Evolutionary conservation across 2,797 vertebrate species (phyloP), one percentile per base, ranked within the genome.

Genomic region (Anisognathus igniventris): DNA sequence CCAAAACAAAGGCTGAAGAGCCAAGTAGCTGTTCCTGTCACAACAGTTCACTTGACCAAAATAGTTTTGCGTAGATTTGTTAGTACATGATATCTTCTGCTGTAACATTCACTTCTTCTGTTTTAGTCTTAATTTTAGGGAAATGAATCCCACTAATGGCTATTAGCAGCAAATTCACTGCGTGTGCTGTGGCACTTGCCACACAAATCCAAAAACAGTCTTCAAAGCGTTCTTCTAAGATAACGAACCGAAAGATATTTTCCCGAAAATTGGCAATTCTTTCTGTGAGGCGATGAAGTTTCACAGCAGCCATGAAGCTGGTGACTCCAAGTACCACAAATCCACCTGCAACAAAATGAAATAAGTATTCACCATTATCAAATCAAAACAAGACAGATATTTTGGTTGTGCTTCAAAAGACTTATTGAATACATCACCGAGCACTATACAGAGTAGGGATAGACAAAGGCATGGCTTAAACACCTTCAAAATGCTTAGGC

Each of bases 121-220:
- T 98, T 96, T 99, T 99, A 77, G 98, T 98, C 96, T 99, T 98
- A 15, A 98, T 97, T 97, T 98, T 98, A 39, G 99, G 99, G 53
- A 99, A 98, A 57, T 98, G 97, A 86, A 99, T 98, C 25, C 97
- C 97, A 88, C 98, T 99, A 96, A 99, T 98, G 16, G 98, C 98
- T 47, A 99, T 98, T 27, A 99, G 97, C 14, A 99, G 97, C 89
- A 99, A 97, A 95, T 99, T 98, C 6, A 98, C 97, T 7, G 98
- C 98, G 1, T 99, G 99, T 85, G 98, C 98, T 1, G 90, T 98
- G 33, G 98, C 91, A 33, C 99, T 99, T 93, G 98, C 98, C 82
- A 99, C 98, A 6, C 98, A 99, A 51, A 99, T 97, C 99, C 99
- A 99, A 90, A 99, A 99, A 10, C 98, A 99, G 96, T 98, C 98